phyloP scores from a whole-genome alignment of 1,140 invertebrate species.

The Idris sp. region DNA sequence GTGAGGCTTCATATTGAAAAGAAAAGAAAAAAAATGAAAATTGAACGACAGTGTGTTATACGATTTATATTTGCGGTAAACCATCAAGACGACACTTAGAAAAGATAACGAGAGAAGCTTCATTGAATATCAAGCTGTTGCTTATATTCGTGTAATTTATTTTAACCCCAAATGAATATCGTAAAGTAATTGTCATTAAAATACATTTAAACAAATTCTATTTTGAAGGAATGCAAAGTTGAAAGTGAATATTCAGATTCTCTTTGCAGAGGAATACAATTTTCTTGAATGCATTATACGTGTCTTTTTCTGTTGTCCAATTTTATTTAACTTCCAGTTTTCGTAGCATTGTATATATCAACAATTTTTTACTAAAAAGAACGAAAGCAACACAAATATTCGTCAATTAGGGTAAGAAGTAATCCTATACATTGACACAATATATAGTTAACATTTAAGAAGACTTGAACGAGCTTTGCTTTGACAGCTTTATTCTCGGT shows the following conservation, averaged over 20 bases:
- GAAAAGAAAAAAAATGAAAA: slow-evolving; percentile 34
- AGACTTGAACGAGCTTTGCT: slow-evolving; percentile 14
- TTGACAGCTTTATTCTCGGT: slow-evolving; percentile 33
- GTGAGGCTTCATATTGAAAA: no score
- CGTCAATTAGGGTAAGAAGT: slow-evolving; percentile 31
- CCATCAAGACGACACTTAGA: slow-evolving; percentile 53
- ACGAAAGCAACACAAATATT: no score
- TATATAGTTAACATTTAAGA: slow-evolving; percentile 35
- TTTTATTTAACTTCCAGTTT: no score
- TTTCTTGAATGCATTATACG: no score
- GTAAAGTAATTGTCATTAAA: slow-evolving; percentile 58
- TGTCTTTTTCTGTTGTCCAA: no score
- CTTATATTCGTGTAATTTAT: slow-evolving; percentile 51
- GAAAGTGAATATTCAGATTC: slow-evolving; percentile 53
- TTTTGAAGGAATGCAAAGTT: slow-evolving; percentile 44
- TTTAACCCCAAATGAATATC: slow-evolving; percentile 27
- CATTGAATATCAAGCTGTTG: slow-evolving; percentile 47
- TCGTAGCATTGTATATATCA: no score
- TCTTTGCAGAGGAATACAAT: slow-evolving; percentile 20
- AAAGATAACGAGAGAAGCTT: slow-evolving; percentile 55
- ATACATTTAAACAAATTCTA: slow-evolving; percentile 58
- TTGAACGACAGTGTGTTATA: slow-evolving; percentile 35
- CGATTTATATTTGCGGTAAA: slow-evolving; percentile 40
- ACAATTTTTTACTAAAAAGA: no score
- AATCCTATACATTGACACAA: slow-evolving; percentile 22